phyloP scores from a whole-genome alignment of 2,113 vertebrate species.

The Phylloscopus trochiloides region DNA sequence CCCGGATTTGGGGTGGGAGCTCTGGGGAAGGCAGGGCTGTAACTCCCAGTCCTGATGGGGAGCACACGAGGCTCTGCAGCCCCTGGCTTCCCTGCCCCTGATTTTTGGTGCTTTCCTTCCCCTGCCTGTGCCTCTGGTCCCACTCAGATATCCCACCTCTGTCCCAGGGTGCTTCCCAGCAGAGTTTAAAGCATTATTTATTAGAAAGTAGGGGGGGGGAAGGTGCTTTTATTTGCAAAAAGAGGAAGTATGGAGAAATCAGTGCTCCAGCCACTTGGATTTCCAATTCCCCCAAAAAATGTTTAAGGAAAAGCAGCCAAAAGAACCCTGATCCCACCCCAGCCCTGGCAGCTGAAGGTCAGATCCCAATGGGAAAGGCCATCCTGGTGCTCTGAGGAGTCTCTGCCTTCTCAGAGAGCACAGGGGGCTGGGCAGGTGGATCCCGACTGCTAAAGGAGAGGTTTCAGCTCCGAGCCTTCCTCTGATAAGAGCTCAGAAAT shows the following conservation, averaged over 20 bases:
- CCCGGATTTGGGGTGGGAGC: background rate
- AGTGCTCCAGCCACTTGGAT: background rate
- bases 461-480: background rate
- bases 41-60: too few species aligned
- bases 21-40: background rate
- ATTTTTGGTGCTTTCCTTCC: background rate
- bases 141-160: background rate
- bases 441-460: background rate
- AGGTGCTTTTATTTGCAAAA: background rate
- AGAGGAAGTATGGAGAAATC: background rate
- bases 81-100: accelerated
- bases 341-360: background rate
- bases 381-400: background rate
- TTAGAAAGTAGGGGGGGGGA: background rate
- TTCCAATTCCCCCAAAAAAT: background rate
- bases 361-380: accelerated
- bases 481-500: background rate
- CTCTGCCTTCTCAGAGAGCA: background rate
- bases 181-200: background rate
- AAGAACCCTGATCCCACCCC: background rate
- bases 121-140: background rate
- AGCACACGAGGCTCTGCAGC: background rate
- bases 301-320: background rate
- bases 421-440: background rate
- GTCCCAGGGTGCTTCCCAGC: background rate